These are phyloP conservation scores for Dromiciops gliroides DNA, from an alignment of 2,113 vertebrate species.

Conservation along the genomic window DNA sequence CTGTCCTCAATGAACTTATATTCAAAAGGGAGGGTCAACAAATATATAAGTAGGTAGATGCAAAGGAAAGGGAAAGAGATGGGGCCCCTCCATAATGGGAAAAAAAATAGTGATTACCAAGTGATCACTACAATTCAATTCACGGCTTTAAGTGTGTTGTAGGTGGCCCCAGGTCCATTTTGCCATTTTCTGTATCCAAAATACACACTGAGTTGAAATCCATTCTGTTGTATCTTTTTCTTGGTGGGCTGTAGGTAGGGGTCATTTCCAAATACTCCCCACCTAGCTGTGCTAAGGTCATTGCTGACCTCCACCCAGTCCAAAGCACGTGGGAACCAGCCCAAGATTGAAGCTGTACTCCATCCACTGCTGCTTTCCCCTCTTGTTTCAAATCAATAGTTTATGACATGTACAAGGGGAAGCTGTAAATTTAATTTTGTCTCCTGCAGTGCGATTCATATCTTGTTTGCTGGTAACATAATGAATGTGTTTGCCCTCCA, in stretches of 20 bases:
- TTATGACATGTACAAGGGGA: slow-evolving; percentile 87
- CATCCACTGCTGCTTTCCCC: slow-evolving; percentile 73
- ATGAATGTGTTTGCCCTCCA: slow-evolving; percentile 86
- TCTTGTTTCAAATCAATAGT: slow-evolving; percentile 87
- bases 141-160: background rate
- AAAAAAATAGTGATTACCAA: background rate
- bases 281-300: slow-evolving; percentile 30
- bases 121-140: background rate
- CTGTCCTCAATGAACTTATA: background rate
- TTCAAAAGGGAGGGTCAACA: background rate
- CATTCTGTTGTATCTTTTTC: background rate
- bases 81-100: background rate
- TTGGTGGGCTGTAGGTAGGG: background rate
- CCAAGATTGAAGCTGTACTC: slow-evolving; percentile 50
- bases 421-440: slow-evolving; percentile 90
- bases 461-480: slow-evolving; percentile 85
- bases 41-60: background rate
- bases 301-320: slow-evolving; percentile 42
- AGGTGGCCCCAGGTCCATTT: background rate
- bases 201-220: background rate
- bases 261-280: slow-evolving; percentile 10
- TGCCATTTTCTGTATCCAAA: background rate
- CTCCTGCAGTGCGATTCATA: slow-evolving; percentile 83
- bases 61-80: background rate
- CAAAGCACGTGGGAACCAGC: slow-evolving; percentile 45